A percentile compares a stretch with the other conserved stretches of the same genome.
Conservation (phyloP, 1,140 invertebrate species). For the Pollicipes pollicipes region DNA sequence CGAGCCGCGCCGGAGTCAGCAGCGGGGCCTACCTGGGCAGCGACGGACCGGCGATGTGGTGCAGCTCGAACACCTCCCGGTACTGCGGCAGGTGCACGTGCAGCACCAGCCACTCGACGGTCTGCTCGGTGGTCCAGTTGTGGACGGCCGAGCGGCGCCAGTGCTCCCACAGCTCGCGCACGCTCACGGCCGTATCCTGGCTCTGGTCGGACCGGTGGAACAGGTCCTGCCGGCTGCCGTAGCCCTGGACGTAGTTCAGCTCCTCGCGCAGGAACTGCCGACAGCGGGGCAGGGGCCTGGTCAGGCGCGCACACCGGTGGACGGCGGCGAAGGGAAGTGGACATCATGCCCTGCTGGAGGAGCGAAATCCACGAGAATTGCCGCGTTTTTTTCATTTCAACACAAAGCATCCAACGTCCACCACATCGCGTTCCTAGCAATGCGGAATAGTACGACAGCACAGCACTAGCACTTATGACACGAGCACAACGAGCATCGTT, state of each 20-base stretch:
- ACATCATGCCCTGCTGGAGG: no score
- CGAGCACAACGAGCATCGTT: no score
- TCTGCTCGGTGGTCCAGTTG: slow-evolving; percentile 94
- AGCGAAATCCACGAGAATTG: no score
- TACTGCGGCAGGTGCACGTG: slow-evolving; percentile 90
- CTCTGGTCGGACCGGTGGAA: slow-evolving; percentile 61
- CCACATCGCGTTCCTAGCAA: no score
- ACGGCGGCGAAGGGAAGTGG: no score
- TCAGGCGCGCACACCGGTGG: no score
- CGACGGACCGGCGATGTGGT: slow-evolving; percentile 70
- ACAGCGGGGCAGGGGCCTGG: no score
- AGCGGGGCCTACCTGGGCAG: slow-evolving; percentile 78
- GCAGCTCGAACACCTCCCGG: slow-evolving; percentile 58
- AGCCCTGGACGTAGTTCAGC: slow-evolving; percentile 78
- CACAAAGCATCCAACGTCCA: no score
- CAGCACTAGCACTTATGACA: no score
- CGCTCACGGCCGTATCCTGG: slow-evolving; percentile 88
- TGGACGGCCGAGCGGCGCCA: slow-evolving; percentile 85
- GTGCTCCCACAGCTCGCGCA: slow-evolving; percentile 82
- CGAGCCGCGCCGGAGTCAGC: no score
- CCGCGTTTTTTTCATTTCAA: no score
- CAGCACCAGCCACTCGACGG: slow-evolving; percentile 72
- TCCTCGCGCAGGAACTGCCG: slow-evolving; percentile 80
- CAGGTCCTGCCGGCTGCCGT: slow-evolving; percentile 68
- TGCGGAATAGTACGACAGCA: no score